A percentile compares a stretch with the other conserved stretches of the same genome.
phyloP scores from a whole-genome alignment of 2,113 vertebrate genomes.

The Lycocorax pyrrhopterus region DNA sequence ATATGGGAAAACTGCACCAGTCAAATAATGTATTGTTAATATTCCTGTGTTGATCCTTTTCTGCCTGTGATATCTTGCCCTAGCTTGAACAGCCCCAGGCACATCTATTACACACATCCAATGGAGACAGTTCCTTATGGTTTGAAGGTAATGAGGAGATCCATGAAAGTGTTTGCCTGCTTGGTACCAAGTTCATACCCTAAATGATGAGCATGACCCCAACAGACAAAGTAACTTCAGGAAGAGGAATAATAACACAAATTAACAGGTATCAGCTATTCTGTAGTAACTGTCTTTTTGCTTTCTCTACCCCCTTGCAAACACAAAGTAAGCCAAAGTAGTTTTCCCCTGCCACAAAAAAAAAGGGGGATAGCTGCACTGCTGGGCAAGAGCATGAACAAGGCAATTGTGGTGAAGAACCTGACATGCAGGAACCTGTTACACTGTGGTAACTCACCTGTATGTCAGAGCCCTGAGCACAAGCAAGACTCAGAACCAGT shows the following conservation, averaged over 20 bases:
- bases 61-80: constrained; percentile 63
- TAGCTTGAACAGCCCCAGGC: constrained; percentile 65
- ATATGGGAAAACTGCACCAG: constrained; percentile 59
- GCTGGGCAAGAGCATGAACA: not conserved
- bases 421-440: constrained; percentile 20
- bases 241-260: not conserved
- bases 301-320: not conserved
- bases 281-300: not conserved
- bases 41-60: constrained; percentile 32
- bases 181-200: not conserved
- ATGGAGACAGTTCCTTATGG: constrained; percentile 8
- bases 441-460: not conserved
- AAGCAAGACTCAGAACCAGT: not conserved
- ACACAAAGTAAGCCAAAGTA: not conserved
- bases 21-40: constrained; percentile 40
- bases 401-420: not conserved
- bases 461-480: not conserved
- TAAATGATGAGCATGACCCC: not conserved
- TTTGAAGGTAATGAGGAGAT: constrained; percentile 11
- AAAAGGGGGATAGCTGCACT: not conserved
- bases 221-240: not conserved
- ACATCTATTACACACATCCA: constrained; percentile 9
- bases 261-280: not conserved
- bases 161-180: not conserved
- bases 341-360: not conserved